Base-by-base conservation (phyloP, 2,797 vertebrate genomes). In the Phrynocephalus forsythii region DNA sequence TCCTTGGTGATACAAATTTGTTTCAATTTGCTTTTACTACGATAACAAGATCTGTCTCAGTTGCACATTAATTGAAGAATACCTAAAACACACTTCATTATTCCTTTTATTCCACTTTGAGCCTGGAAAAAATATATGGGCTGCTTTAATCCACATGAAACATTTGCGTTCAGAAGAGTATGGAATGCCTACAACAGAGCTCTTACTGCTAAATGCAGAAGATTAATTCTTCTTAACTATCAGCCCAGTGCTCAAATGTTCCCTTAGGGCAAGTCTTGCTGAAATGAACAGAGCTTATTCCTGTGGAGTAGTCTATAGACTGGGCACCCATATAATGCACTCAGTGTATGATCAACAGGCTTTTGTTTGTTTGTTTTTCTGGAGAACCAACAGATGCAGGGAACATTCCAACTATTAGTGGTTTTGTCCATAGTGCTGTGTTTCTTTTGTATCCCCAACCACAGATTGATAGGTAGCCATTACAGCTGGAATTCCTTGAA, bases 401-500 rank as follows among this genome's bases (percentile, higher is more conserved):
- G 89, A 79, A 83, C 33, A 87, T 86, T 30, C 89, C 83, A 13
- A 48, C 82, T 89, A 89, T 44, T 73, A 88, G 69, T 66, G 52
- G 68, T 0, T 60, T 66, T 83, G 63, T 84, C 87, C 73, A 75
- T 77, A 66, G 72, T 63, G 0, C 85, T 83, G 76, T 68, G 86
- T 84, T 91, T 79, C 26, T 82, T 85, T 85, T 68, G 68, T 85
- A 88, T 82, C 92, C 86, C 28, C 85, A 91, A 52, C 52, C 1
- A 81, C 3, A 0, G 30, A 10, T 6, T 0, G 86, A 90, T 56
- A 82, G 73, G 90, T 91, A 90, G 85, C 90, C 0, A 0, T 88
- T 85, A 6, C 69, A 87, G 93, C 91, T 88, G 92, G 83, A 90
- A 86, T 50, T 86, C 87, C 71, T 22, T 69, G 22, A 92, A 82